Percentiles rank a stretch among this genome's conserved stretches.
phyloP scores from a whole-genome alignment of 2,797 vertebrate genomes.

The Chelidonichthys spinosus region DNA sequence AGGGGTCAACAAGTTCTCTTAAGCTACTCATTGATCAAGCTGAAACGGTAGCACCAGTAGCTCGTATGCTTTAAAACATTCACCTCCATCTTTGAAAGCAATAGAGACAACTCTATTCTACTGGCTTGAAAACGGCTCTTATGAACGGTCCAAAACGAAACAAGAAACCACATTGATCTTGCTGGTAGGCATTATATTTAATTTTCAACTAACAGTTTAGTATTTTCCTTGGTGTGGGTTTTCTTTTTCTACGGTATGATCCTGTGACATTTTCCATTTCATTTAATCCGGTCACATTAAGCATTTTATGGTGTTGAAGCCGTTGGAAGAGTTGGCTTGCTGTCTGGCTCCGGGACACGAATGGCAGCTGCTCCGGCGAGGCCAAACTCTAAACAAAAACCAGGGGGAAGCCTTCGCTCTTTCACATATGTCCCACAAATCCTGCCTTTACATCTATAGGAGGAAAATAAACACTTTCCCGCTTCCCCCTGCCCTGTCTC shows the following conservation, averaged over 20 bases:
- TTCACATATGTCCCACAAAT: conserved; percentile 66
- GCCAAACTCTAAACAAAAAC: conserved; percentile 44
- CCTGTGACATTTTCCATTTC: conserved; percentile 26
- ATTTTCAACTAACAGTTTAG: conserved; percentile 21
- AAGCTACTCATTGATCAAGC: conserved; percentile 48
- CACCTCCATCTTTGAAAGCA: conserved; percentile 22
- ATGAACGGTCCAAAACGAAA: conserved; percentile 10
- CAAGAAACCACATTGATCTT: conserved; percentile 7
- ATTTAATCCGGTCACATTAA: conserved; percentile 29
- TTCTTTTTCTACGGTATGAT: conserved; percentile 11
- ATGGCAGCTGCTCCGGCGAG: conserved; percentile 39
- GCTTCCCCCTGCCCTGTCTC: conserved; percentile 17
- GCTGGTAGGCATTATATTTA: neutral
- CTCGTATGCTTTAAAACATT: conserved; percentile 21
- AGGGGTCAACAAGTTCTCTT: conserved; percentile 64
- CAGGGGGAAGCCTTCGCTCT: conserved; percentile 56
- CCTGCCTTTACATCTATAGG: conserved; percentile 55
- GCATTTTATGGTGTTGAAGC: conserved; percentile 32
- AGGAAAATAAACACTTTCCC: conserved; percentile 62
- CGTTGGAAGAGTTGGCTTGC: conserved; percentile 18
- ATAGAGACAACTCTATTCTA: neutral
- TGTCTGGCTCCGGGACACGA: conserved; percentile 26
- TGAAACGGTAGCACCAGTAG: conserved; percentile 54
- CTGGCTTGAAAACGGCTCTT: neutral
- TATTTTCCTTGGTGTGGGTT: conserved; percentile 29